Evolutionary conservation across 1,140 invertebrate genomes (phyloP).

Genomic region (Drosophila kurseongensis): DNA sequence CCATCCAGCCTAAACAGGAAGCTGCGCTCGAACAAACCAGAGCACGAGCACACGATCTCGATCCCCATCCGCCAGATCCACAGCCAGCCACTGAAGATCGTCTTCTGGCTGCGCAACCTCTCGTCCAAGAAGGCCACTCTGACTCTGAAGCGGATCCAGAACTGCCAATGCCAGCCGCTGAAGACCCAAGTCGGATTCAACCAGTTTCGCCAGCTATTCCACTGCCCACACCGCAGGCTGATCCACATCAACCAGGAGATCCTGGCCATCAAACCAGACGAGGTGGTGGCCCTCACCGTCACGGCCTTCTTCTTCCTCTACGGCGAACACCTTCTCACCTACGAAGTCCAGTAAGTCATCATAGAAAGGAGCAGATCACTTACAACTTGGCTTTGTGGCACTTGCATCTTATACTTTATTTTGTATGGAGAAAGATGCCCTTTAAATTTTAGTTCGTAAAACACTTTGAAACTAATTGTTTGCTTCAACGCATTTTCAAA

Average conservation of each 20-base stretch:
- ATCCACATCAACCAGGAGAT: slow-evolving; percentile 61
- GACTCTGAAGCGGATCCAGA: slow-evolving; percentile 65
- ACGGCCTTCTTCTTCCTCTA: slow-evolving; percentile 66
- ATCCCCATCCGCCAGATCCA: slow-evolving; percentile 73
- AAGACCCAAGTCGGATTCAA: slow-evolving; percentile 76
- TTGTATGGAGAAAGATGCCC: too few relatives aligned
- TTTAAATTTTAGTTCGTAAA: too few relatives aligned
- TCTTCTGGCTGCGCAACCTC: slow-evolving; percentile 70
- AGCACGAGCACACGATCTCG: slow-evolving; percentile 57
- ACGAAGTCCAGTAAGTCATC: slow-evolving; percentile 57
- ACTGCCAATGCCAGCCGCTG: slow-evolving; percentile 57
- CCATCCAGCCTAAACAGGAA: slow-evolving; percentile 64
- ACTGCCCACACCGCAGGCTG: slow-evolving; percentile 73
- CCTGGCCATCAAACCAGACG: slow-evolving; percentile 55
- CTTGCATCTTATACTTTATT: too few relatives aligned
- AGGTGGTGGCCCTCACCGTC: slow-evolving; percentile 62
- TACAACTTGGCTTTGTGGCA: too few relatives aligned
- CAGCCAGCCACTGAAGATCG: slow-evolving; percentile 66
- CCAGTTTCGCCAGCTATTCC: slow-evolving; percentile 75
- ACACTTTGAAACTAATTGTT: too few relatives aligned
- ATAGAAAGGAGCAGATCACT: not conserved
- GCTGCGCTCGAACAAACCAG: slow-evolving; percentile 47
- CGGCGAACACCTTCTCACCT: slow-evolving; percentile 64
- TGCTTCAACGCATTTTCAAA: too few relatives aligned
- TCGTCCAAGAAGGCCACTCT: slow-evolving; percentile 33